Conservation (phyloP, 2,113 vertebrate genomes). For the Aspidoscelis tigris region DNA sequence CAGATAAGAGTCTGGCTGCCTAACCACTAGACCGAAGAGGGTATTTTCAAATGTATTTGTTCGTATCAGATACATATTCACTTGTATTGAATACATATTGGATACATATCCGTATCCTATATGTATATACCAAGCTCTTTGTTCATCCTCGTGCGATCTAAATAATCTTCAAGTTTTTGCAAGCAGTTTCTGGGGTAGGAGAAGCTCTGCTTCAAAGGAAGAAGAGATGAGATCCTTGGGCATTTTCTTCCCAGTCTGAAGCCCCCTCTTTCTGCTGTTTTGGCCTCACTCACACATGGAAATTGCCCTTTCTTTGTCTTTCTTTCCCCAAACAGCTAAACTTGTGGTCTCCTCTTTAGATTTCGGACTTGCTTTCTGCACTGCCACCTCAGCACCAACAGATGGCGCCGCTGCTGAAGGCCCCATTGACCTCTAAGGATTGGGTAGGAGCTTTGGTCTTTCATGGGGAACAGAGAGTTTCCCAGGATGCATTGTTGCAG, state of each 20-base stretch:
- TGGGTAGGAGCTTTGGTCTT: conserved; percentile 76
- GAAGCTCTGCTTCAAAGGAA: too few species aligned
- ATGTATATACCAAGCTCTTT: too few species aligned
- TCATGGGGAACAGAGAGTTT: background rate
- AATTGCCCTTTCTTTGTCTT: background rate
- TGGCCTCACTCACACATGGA: background rate
- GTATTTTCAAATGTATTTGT: too few species aligned
- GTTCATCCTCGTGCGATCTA: too few species aligned
- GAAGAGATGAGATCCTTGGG: background rate
- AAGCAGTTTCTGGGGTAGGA: background rate
- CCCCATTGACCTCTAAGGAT: conserved; percentile 70
- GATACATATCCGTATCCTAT: too few species aligned
- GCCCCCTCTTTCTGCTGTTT: background rate
- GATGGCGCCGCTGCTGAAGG: conserved; percentile 75
- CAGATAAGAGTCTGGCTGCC: too few species aligned
- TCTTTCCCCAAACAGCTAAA: conserved; percentile 6
- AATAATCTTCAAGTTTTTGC: too few species aligned
- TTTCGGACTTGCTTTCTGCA: conserved; percentile 45
- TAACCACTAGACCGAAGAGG: too few species aligned
- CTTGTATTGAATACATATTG: too few species aligned
- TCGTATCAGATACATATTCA: too few species aligned
- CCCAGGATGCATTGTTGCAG: background rate
- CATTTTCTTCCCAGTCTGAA: background rate
- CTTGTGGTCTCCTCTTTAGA: conserved; percentile 33
- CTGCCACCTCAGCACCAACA: conserved; percentile 60